phyloP scores from a whole-genome alignment of 2,797 vertebrate species.

The Danio aesculapii region DNA sequence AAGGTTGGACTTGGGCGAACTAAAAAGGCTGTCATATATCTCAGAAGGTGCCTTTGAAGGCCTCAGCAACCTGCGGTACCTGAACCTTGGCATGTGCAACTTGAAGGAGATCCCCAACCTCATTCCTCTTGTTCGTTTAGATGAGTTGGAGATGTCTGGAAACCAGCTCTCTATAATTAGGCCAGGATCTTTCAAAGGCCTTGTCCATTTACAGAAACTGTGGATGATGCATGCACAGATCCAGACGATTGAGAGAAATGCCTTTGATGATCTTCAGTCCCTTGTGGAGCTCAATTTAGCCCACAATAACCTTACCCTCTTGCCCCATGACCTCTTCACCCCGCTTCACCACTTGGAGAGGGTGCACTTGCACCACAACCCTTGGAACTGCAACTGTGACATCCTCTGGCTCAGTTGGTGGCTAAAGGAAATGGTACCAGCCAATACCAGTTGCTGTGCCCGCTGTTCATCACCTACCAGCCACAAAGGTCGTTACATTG shows the following conservation, averaged over 20 bases:
- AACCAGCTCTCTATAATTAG: slow-evolving; percentile 94
- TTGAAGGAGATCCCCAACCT: slow-evolving; percentile 99
- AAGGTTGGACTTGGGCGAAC: slow-evolving; percentile 94
- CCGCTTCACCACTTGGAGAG: slow-evolving; percentile 94
- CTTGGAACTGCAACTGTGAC: slow-evolving; percentile 99
- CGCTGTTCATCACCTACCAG: slow-evolving; percentile 92
- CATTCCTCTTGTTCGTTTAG: slow-evolving; percentile 94
- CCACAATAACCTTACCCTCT: slow-evolving; percentile 96
- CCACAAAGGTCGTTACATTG: slow-evolving; percentile 97
- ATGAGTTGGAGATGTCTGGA: slow-evolving; percentile 98
- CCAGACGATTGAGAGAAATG: slow-evolving; percentile 98
- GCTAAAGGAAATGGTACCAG: slow-evolving; percentile 99
- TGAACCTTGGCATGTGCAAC: slow-evolving; percentile 99
- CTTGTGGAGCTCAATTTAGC: slow-evolving; percentile 98
- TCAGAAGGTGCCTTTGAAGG: slow-evolving; percentile 99
- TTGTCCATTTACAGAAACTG: slow-evolving; percentile 98
- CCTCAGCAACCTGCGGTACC: slow-evolving; percentile 97
- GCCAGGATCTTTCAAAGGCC: slow-evolving; percentile 97
- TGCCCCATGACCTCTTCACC: slow-evolving; percentile 99
- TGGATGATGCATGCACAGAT: slow-evolving; percentile 99
- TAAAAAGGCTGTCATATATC: slow-evolving; percentile 98
- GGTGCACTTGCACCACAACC: slow-evolving; percentile 98
- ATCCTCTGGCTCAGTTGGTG: slow-evolving; percentile 99
- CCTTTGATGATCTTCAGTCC: slow-evolving; percentile 98
- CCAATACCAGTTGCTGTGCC: slow-evolving; percentile 97